A percentile compares a stretch with the other conserved stretches of the same genome.
Evolutionary conservation across 2,797 vertebrate species (phyloP).

Genomic region (Darevskia mixta): DNA sequence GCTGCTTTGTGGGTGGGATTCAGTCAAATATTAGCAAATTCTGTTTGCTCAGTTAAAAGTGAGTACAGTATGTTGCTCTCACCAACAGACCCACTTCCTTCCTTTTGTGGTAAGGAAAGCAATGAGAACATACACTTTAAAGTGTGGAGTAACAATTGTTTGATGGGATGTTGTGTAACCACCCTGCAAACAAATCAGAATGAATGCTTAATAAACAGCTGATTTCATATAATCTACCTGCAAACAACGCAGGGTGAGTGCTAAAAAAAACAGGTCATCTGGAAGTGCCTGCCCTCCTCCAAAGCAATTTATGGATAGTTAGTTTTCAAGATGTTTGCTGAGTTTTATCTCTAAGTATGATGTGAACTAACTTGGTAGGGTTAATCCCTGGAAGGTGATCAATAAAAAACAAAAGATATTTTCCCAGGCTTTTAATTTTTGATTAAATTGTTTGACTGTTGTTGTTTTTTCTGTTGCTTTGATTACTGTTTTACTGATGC

Average conservation of each 20-base stretch:
- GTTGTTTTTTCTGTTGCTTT: background rate
- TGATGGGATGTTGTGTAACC: too few species aligned
- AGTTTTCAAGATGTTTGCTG: background rate
- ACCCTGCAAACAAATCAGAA: too few species aligned
- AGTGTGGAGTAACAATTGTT: too few species aligned
- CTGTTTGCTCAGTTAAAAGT: background rate
- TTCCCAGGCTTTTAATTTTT: background rate
- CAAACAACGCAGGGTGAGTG: too few species aligned
- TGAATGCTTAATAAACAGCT: too few species aligned
- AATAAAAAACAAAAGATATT: background rate
- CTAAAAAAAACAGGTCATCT: too few species aligned
- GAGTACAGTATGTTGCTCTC: too few species aligned
- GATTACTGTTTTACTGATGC: background rate
- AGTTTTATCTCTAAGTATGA: background rate
- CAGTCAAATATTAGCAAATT: background rate
- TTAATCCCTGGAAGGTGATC: background rate
- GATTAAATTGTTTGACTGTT: background rate
- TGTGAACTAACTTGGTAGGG: background rate
- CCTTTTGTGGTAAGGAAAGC: too few species aligned
- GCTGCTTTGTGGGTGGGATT: too few species aligned
- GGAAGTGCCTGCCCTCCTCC: background rate
- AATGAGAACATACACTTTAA: too few species aligned
- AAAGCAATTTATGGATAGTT: background rate
- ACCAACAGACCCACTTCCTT: too few species aligned
- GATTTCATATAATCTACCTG: too few species aligned